These are phyloP conservation scores for Hermaeophaga mercurialis DNA, from an alignment of 2,888 invertebrate genomes.

Conservation along the genomic window DNA sequence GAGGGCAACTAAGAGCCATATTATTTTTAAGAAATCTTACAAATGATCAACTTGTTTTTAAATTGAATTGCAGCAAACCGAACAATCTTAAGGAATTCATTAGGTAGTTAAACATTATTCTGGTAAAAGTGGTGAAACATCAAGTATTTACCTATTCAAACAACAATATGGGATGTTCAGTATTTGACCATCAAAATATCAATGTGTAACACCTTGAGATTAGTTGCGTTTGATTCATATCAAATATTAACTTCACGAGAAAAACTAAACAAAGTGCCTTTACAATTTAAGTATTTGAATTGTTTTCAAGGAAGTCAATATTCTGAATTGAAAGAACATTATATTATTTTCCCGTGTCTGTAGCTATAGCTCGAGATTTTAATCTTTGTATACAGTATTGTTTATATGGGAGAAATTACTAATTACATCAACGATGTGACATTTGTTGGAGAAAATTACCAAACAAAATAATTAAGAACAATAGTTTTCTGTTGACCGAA, in stretches of 20 bases:
- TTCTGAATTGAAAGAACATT: constrained; percentile 2
- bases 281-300: background rate
- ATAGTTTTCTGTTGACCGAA: constrained; percentile 1
- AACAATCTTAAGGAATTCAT: no score
- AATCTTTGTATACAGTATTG: background rate
- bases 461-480: constrained; percentile 9
- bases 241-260: constrained; percentile 1
- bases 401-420: background rate
- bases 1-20: no score
- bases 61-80: no score
- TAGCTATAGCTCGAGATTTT: background rate
- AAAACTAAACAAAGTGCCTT: background rate
- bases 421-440: background rate
- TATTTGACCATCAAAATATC: no score
- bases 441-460: constrained; percentile 2
- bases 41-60: no score
- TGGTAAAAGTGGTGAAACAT: no score
- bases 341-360: background rate
- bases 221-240: constrained; percentile 1
- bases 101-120: no score
- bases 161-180: no score
- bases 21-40: no score
- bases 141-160: no score
- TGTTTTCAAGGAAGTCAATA: constrained; percentile 5
- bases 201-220: no score